A percentile compares a stretch with the other conserved stretches of the same genome.
Evolutionary conservation across 2,113 vertebrate species (phyloP).

Genomic region (Sapayoa aenigma): DNA sequence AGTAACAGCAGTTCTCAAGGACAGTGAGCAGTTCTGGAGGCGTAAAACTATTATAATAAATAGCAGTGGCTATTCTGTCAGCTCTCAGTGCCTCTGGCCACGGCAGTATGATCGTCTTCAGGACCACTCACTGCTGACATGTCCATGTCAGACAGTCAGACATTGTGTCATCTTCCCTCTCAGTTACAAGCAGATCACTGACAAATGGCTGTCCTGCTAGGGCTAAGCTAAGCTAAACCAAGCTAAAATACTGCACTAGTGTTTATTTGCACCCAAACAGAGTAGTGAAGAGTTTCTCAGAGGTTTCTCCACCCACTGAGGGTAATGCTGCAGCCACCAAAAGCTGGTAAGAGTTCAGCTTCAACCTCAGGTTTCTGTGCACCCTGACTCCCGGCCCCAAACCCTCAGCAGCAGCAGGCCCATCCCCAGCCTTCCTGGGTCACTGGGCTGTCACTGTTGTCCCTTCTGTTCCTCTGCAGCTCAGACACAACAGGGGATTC

Average conservation of each 20-base stretch:
- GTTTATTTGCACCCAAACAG: neutral
- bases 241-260: neutral
- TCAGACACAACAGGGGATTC: fast-evolving
- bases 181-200: neutral
- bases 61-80: neutral
- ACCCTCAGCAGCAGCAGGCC: neutral
- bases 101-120: neutral
- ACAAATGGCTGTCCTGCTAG: neutral
- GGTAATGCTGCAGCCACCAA: neutral
- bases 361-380: neutral
- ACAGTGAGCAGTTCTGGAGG: neutral
- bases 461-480: neutral
- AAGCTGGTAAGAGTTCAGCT: neutral
- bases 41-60: neutral
- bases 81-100: neutral
- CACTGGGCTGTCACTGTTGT: neutral
- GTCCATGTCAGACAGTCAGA: neutral
- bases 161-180: neutral
- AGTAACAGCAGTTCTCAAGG: neutral
- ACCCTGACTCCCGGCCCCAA: fast-evolving
- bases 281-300: neutral
- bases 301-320: neutral
- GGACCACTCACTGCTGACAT: neutral
- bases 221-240: neutral
- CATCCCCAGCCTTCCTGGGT: neutral